These are phyloP conservation scores for Poeciliopsis gracilis DNA, from an alignment of 2,797 vertebrate species.

Conservation along the genomic window DNA sequence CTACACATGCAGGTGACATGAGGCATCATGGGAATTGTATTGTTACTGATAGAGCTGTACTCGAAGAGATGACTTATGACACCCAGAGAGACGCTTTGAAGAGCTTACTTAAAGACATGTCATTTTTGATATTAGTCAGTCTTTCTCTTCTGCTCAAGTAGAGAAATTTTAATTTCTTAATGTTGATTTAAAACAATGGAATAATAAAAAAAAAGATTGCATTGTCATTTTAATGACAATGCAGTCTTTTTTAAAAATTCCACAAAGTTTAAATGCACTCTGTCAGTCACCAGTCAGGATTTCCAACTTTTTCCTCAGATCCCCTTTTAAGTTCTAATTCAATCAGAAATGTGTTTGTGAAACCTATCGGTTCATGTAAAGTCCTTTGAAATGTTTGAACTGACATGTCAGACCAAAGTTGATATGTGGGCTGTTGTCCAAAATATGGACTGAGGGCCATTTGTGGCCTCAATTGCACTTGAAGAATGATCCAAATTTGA, in stretches of 20 bases:
- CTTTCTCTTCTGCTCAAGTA: neutral
- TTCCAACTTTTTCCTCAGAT: neutral
- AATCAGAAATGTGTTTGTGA: neutral
- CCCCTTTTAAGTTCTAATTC: too few species aligned
- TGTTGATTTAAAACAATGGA: neutral
- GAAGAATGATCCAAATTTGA: too few species aligned
- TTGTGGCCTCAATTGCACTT: too few species aligned
- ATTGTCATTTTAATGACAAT: too few species aligned
- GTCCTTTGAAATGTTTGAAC: neutral
- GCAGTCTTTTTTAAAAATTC: too few species aligned
- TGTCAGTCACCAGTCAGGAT: neutral
- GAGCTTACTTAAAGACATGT: neutral
- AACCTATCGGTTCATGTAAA: neutral
- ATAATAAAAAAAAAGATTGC: too few species aligned
- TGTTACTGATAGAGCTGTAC: neutral
- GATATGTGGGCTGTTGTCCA: too few species aligned
- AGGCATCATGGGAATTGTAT: constrained; percentile 34
- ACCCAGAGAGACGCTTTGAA: neutral
- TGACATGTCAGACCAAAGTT: neutral
- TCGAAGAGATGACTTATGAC: too few species aligned
- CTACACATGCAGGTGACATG: constrained; percentile 91
- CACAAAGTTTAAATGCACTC: neutral
- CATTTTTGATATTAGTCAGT: neutral
- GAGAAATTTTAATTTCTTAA: neutral
- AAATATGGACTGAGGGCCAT: too few species aligned